Percentiles rank a stretch among this genome's conserved stretches.
Conservation (phyloP, 1,140 invertebrate species). For the Apis mellifera region DNA sequence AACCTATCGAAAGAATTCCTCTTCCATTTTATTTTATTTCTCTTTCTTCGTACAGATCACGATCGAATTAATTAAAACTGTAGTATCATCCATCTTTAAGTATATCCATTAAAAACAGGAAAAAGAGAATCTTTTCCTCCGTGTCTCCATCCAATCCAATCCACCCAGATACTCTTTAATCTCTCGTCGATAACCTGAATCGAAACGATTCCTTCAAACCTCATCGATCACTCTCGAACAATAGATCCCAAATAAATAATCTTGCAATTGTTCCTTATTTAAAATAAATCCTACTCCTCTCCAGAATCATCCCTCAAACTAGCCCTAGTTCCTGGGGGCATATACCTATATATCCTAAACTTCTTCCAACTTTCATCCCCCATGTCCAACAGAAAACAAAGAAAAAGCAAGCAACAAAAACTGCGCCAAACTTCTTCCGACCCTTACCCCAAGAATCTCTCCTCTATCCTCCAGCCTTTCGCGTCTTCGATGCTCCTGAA, state of each 20-base stretch:
- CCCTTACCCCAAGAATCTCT: background rate
- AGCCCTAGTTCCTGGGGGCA: too few species aligned
- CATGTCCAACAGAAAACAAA: background rate
- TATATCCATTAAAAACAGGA: background rate
- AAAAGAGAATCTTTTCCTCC: background rate
- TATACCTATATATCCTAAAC: background rate
- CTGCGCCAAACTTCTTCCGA: background rate
- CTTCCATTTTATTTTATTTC: background rate
- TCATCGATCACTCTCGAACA: background rate
- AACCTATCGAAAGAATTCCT: background rate
- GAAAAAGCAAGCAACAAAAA: background rate
- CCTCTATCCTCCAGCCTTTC: background rate
- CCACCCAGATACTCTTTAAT: background rate
- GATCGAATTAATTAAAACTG: background rate
- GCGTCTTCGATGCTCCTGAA: background rate
- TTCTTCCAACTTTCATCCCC: background rate
- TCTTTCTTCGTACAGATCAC: background rate
- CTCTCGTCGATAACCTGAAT: background rate
- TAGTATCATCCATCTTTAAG: background rate
- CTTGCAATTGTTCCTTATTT: background rate
- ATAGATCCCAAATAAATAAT: background rate
- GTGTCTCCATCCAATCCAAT: background rate
- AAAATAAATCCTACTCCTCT: background rate
- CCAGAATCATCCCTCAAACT: background rate
- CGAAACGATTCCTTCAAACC: background rate